Base-by-base conservation (phyloP, 2,888 invertebrate genomes). In the Cataglyphis livida region DNA sequence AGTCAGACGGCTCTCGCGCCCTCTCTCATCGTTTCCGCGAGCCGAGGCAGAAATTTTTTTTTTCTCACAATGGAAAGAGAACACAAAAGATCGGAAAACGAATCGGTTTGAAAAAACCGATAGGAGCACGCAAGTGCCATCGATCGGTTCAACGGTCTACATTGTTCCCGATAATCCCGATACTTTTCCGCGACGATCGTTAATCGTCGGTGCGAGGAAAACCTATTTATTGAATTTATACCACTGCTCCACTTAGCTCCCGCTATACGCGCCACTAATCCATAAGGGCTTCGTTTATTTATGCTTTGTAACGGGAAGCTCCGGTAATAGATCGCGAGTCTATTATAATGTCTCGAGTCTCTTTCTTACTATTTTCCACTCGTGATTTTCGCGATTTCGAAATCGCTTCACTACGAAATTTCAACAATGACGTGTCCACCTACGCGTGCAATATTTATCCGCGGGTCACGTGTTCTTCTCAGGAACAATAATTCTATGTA, bases 211-310 rank as follows among this genome's bases (percentile, higher is more conserved):
- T 68, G 35, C 59, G 78, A 3, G 57, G 57, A 57, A 76, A 78
- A 44, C 32, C 25, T 32, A 79, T 79, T 59, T 71, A 84, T 71
- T 81, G 82, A 84, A 83, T 89, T 84, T 83, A 81, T 57, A 83
- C 62, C 62, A 59, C 65, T 74, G 70, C 70, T 82, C 82, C 84
- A 78, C 82, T 75, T 68, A 32, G 35, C 71, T 73, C 64, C 64
- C 51, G 65, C 66, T 38, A 25, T 35, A 35, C 59, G 41, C 61
- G 74, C 21, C 38, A n/a, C 38, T 41, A 57, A 76, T 68, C 66
- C 38, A 76, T 54, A 76, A 76, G 54, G 68, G 38, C 54, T 38
- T 68, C 68, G 68, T 59, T 79, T 71, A 44, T 79, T 71, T 59
- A 44, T 44, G 71, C 59, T 6, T 57, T 57, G 68, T 41, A 28